Base-by-base conservation (phyloP, 2,113 vertebrate species). In the Asarcornis scutulata region DNA sequence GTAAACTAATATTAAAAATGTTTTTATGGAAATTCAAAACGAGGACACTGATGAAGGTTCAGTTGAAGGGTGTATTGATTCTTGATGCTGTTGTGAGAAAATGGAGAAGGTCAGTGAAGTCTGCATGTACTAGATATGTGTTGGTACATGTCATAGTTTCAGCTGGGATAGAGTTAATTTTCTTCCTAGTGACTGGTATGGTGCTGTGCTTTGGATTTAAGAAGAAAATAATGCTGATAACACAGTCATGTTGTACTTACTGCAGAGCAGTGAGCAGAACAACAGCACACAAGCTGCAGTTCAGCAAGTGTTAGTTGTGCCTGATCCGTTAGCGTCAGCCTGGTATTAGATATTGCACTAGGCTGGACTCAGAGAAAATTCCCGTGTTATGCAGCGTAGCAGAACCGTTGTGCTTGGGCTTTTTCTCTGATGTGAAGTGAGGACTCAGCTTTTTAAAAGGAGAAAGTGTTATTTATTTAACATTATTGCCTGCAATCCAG, bases 81-180 rank as follows among this genome's bases (percentile, higher is more conserved):
- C 82, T 91, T 89, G 63, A 62, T 91, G 91, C 32, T 50, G 87
- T 52, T 94, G 71, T 87, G 58, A 90, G 84, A 22, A 72, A 40
- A 58, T 23, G 32, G 78, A 48, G 64, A 32, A 76, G 91, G 74
- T 87, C 91, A 83, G 55, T 79, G 26, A 91, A 58, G 36, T 72
- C 6, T 80, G 59, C 40, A 23, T 55, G 14, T 62, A 52, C 77
- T 36, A 42, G 75, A 31, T 11, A n/a, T 1, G 7, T 16, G 6
- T 15, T 36, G 42, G 69, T 73, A 59, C 50, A 7, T 50, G 48
- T 52, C 50, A 25, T 52, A 25, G 50, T 52, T 52, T 52, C 11
- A 13, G 50, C 50, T 52, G 50, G 50, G 50, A 52, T 52, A 25
- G 50, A 52, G 50, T 52, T 52, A 52, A 52, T 52, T 26, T 52